These are phyloP conservation scores for Scaptomyza parva DNA, from an alignment of 2,888 invertebrate species.

Conservation along the genomic window DNA sequence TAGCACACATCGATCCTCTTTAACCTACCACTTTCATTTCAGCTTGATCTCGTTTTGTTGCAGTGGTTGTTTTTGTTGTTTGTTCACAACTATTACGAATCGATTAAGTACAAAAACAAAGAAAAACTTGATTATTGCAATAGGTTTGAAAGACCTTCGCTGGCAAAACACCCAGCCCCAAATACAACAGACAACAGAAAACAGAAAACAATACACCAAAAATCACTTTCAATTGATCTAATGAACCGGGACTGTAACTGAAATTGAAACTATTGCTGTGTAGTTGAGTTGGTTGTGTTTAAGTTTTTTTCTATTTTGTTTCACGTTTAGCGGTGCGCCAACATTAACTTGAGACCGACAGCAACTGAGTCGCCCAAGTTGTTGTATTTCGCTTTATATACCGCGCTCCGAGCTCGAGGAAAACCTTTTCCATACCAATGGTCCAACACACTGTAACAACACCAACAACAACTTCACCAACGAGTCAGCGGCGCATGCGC, in stretches of 20 bases:
- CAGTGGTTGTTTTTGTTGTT: constrained; percentile 29
- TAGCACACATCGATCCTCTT: constrained; percentile 49
- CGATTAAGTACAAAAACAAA: constrained; percentile 41
- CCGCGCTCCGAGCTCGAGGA: constrained; percentile 60
- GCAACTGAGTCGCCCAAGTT: constrained; percentile 79
- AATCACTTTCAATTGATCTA: constrained; percentile 76
- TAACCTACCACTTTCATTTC: constrained; percentile 78
- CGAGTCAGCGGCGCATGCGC: constrained; percentile 55
- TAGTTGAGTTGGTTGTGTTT: constrained; percentile 24
- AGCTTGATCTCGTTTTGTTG: constrained; percentile 20
- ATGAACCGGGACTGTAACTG: constrained; percentile 67
- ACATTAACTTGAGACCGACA: constrained; percentile 74
- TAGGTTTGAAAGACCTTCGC: constrained; percentile 78
- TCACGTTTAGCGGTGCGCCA: constrained; percentile 62
- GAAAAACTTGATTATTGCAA: constrained; percentile 25
- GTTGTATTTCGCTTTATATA: constrained; percentile 79
- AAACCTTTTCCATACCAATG: constrained; percentile 73
- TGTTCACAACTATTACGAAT: constrained; percentile 57
- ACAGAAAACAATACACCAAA: constrained; percentile 61
- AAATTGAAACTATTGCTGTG: constrained; percentile 31
- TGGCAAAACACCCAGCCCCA: constrained; percentile 68
- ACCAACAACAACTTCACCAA: constrained; percentile 68
- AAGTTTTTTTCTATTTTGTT: constrained; percentile 5
- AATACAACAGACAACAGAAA: constrained; percentile 44
- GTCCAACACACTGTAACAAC: constrained; percentile 47